Evolutionary conservation across 2,888 invertebrate genomes (phyloP), one percentile per base, ranked within the genome.

Genomic region (Erebia ligea): DNA sequence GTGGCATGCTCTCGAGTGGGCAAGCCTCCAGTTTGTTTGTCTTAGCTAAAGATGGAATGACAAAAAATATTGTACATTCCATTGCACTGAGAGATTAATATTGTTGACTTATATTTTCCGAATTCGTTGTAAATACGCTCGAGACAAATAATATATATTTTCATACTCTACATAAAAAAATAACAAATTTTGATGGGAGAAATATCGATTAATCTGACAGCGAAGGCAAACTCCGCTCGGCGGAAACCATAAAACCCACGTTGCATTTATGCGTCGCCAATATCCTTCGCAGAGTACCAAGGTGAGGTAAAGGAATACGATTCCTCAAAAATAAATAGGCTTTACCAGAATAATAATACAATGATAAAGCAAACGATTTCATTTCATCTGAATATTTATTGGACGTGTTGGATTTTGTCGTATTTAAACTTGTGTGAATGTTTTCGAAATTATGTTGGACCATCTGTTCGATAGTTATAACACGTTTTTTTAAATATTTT

Each of bases 251-350:
- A 57, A 56, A 69, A 19, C 68, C 63, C 48, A 69, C 63, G 42
- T 57, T 69, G 34, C 68, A 69, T 11, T 57, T 63, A 58, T 63
- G 63, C 15, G 68, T 69, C 17, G 68, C 52, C 40, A 63, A 68
- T 17, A 68, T 62, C 48, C 63, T 69, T 64, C 68, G 62, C 45
- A 69, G 42, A 57, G 68, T 69, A 57, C 56, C 68, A 57, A 63
- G 68, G 54, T 69, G 63, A 40, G 68, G 68, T 17, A 63, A 48
- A 69, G 56, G 34, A 34, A 69, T 62, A 50, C 42, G 68, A 62
- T 68, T 63, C 42, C 68, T 68, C 50, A 68, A 62, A 56, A 68
- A 68, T 13, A 56, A 17, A 59, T 56, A 54, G 10, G 68, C 62
- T 63, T 63, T 63, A 21, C 21, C 63, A 21, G 48, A 63, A 48